phyloP scores from a whole-genome alignment of 2,797 vertebrate species.

The Halcyon badia region DNA sequence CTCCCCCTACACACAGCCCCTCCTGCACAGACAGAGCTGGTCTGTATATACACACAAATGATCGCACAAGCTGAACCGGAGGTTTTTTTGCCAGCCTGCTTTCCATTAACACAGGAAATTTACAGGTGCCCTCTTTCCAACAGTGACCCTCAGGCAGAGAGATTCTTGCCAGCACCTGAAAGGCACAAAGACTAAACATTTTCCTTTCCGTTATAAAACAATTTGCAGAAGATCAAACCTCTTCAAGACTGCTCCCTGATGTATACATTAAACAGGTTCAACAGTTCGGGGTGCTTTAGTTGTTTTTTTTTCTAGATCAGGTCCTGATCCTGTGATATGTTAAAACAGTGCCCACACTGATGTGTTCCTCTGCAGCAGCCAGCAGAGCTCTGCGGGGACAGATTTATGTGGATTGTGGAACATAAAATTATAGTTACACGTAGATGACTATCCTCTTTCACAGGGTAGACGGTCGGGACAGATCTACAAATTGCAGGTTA shows the following conservation, averaged over 20 bases:
- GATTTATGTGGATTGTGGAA: neutral
- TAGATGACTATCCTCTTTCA: neutral
- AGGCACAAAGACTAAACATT: neutral
- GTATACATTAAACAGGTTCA: neutral
- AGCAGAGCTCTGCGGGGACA: neutral
- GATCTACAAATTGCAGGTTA: neutral
- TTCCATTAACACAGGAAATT: rapidly evolving
- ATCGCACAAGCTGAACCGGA: neutral
- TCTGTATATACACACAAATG: neutral
- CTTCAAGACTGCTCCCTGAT: neutral
- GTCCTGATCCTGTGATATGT: neutral
- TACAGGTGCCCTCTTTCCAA: neutral
- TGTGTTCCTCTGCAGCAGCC: neutral
- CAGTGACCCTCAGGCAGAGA: neutral
- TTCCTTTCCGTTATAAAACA: neutral
- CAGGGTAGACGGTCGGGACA: neutral
- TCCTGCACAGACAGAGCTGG: neutral
- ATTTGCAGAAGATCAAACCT: neutral
- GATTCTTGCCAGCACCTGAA: neutral
- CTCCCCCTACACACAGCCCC: neutral
- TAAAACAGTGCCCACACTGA: neutral
- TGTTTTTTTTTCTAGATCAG: neutral
- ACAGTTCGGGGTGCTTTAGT: neutral
- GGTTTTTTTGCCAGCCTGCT: rapidly evolving
- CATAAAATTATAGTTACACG: neutral